Base-by-base conservation (phyloP, 1,140 invertebrate genomes). In the Saccostrea echinata region DNA sequence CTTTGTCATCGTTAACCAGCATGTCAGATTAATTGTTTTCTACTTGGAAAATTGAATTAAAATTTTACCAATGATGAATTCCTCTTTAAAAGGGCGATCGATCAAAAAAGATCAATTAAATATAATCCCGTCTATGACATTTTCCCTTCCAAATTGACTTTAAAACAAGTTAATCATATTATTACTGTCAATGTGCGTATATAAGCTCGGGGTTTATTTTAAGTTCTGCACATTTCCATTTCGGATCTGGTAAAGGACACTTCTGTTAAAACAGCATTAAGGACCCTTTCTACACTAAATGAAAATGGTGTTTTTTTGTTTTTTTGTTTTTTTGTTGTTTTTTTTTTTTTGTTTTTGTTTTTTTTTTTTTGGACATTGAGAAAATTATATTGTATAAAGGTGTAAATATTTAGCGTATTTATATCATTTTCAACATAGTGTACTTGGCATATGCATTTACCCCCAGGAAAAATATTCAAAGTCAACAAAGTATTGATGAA, bases 1-100 rank as follows among this genome's bases (percentile, higher is more conserved):
- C 27, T 30, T 33, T 33, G 30, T 30, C 24, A 76, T 27, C 68
- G 30, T 27, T 33, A 30, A 76, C 24, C 13, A 76, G 68, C 27
- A 30, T 76, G 68, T 76, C 68, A 76, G 8, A 76, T 76, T 76
- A 76, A 30, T 16, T 12, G 12, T 27, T 30, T 76, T 76, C 68
- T 18, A 61, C n/a, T 61, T 61, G 55, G 68, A 33, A 76, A 76
- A 76, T 64, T 64, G 57, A 64, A 64, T 76, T 76, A 76, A 61
- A n/a, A n/a, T 61, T 21, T 61, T 8, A 61, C 16, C 55, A n/a
- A n/a, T 61, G 55, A 61, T 61, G 55, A 21, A 61, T 35, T 16
- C 24, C 27, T 76, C 30, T 71, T 71, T 76, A 33, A 33, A 12
- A 35, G 27, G 16, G 12, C 68, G 16, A 76, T 76, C 68, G 27